Percentiles rank a stretch among this genome's conserved stretches.
These are phyloP conservation scores for Forficula auricularia DNA, from an alignment of 1,140 invertebrate species.

Conservation along the genomic window DNA sequence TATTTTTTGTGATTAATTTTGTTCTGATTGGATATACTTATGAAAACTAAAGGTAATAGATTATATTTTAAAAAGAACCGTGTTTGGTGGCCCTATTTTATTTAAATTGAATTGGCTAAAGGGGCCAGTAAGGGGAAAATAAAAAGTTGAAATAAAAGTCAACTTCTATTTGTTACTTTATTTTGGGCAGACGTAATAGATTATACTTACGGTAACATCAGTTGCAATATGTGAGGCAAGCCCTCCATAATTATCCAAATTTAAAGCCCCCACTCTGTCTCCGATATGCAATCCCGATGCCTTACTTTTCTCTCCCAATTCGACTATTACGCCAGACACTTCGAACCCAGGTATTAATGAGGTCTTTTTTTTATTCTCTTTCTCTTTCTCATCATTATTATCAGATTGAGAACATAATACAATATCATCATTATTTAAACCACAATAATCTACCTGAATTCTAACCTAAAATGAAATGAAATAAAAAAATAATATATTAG, in stretches of 20 bases:
- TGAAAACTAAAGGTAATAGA: too few relatives aligned
- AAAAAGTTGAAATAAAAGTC: too few relatives aligned
- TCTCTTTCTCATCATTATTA: too few relatives aligned
- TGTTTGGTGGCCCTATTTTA: too few relatives aligned
- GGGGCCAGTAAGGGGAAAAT: too few relatives aligned
- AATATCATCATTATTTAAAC: conserved; percentile 39
- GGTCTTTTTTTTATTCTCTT: conserved; percentile 28
- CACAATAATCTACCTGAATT: conserved; percentile 35
- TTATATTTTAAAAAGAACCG: too few relatives aligned
- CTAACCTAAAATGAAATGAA: conserved; percentile 28
- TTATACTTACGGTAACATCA: too few relatives aligned
- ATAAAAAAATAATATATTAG: conserved; percentile 5
- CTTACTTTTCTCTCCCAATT: conserved; percentile 23
- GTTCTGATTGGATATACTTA: too few relatives aligned
- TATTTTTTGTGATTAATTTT: too few relatives aligned
- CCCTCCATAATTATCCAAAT: conserved; percentile 30
- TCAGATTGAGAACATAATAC: conserved; percentile 19
- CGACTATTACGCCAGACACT: conserved; percentile 29
- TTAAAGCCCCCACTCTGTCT: conserved; percentile 33
- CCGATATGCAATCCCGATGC: conserved; percentile 24
- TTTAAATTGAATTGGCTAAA: too few relatives aligned
- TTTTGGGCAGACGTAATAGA: too few relatives aligned
- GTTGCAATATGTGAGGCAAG: conserved; percentile 21
- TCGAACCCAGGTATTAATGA: conserved; percentile 35
- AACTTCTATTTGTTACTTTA: too few relatives aligned